Evolutionary conservation across 2,888 invertebrate genomes (phyloP).

Genomic region (Eristalis tenax): DNA sequence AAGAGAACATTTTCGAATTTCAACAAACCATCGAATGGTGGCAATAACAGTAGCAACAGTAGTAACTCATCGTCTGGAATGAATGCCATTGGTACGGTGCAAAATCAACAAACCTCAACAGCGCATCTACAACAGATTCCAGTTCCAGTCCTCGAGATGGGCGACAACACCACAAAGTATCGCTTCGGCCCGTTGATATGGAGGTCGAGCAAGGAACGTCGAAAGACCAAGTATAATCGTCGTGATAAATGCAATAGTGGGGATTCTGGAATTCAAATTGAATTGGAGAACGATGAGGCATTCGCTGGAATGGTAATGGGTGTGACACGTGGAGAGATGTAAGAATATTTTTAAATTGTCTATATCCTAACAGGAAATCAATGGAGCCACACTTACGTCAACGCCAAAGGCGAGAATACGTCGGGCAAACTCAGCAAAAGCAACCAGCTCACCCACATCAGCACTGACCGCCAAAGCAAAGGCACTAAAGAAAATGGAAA

Average conservation of each 20-base stretch:
- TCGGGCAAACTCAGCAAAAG: constrained; percentile 80
- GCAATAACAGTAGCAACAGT: constrained; percentile 27
- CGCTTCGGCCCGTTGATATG: constrained; percentile 88
- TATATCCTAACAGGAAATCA: constrained; percentile 52
- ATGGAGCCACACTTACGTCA: constrained; percentile 73
- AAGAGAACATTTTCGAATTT: constrained; percentile 85
- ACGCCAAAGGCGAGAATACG: constrained; percentile 76
- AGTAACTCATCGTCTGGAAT: constrained; percentile 53
- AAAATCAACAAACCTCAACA: constrained; percentile 32
- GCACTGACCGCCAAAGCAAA: constrained; percentile 74
- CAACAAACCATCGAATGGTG: constrained; percentile 75
- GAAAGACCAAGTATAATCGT: constrained; percentile 86
- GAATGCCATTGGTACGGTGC: constrained; percentile 22
- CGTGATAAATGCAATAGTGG: constrained; percentile 88
- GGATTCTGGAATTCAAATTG: constrained; percentile 88
- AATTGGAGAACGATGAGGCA: constrained; percentile 82
- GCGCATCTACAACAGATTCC: constrained; percentile 60
- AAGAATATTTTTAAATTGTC: constrained; percentile 14
- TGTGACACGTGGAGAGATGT: not conserved
- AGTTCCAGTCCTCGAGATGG: constrained; percentile 67
- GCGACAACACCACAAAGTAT: constrained; percentile 75
- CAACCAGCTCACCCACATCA: constrained; percentile 70
- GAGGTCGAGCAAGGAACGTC: constrained; percentile 87
- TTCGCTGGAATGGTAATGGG: constrained; percentile 73
- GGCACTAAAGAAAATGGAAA: constrained; percentile 76